Evolutionary conservation across 2,113 vertebrate genomes (phyloP).

Genomic region (Scortum barcoo): DNA sequence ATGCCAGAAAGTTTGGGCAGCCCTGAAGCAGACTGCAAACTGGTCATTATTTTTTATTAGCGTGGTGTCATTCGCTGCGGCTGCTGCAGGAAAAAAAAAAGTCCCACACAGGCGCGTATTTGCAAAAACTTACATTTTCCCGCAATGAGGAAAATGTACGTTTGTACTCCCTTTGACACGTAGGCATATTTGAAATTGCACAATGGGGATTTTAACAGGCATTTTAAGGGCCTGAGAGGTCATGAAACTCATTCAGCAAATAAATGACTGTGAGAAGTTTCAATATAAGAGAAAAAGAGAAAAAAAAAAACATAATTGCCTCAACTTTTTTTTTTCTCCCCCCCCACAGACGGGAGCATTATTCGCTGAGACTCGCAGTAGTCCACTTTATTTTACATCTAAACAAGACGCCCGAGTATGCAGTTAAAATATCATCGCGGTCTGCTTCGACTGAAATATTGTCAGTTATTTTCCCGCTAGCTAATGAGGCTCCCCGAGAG

Average conservation of each 20-base stretch:
- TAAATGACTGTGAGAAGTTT: constrained; percentile 31
- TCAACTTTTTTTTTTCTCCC: neutral
- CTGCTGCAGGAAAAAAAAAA: neutral
- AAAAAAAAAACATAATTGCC: constrained; percentile 31
- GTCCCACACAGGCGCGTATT: neutral
- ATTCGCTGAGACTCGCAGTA: neutral
- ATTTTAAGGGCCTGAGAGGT: constrained; percentile 30
- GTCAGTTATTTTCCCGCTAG: constrained; percentile 17
- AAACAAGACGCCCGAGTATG: constrained; percentile 35
- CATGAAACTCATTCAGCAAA: constrained; percentile 43
- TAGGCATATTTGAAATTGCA: constrained; percentile 12
- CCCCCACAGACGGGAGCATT: neutral
- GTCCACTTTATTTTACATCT: constrained; percentile 35
- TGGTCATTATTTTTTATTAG: neutral
- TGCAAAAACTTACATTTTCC: neutral
- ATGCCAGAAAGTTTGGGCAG: neutral
- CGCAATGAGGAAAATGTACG: constrained; percentile 8
- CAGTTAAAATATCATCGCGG: neutral
- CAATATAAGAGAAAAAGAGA: neutral
- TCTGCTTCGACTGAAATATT: neutral
- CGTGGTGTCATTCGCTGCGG: neutral
- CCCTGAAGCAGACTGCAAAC: neutral
- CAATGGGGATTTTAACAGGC: constrained; percentile 23
- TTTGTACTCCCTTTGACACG: constrained; percentile 26
- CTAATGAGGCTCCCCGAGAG: constrained; percentile 35